Conservation (phyloP, 1,140 invertebrate genomes). For the Hormaphis cornu region DNA sequence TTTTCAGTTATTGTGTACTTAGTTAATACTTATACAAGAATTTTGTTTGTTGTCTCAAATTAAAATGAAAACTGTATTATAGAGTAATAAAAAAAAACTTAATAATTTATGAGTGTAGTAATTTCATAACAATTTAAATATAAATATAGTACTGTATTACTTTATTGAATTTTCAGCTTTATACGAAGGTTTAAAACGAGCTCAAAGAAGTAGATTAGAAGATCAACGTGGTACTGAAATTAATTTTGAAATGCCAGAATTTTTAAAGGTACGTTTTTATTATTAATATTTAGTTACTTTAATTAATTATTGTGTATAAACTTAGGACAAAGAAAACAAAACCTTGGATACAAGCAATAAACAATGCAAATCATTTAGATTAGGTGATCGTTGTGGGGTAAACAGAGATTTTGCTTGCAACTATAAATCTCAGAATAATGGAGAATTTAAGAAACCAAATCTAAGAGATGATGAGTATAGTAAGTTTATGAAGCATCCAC, state of each 20-base stretch:
- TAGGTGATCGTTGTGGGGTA: not conserved
- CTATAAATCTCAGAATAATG: slow-evolving; percentile 12
- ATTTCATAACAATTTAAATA: too few species aligned
- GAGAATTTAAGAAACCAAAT: slow-evolving; percentile 19
- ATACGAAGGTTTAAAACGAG: slow-evolving; percentile 66
- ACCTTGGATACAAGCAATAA: not conserved
- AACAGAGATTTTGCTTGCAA: not conserved
- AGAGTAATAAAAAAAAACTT: too few species aligned
- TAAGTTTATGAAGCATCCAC: slow-evolving; percentile 32
- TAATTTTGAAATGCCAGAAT: slow-evolving; percentile 69
- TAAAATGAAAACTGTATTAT: too few species aligned
- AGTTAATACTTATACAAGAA: too few species aligned
- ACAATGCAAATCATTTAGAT: slow-evolving; percentile 7
- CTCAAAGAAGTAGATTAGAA: slow-evolving; percentile 62
- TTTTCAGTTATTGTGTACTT: too few species aligned
- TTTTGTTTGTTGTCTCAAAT: too few species aligned
- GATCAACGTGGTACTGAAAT: slow-evolving; percentile 74
- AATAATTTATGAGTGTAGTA: too few species aligned
- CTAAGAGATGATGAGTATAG: not conserved
- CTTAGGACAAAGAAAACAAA: slow-evolving; percentile 20
- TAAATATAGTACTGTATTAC: not conserved
- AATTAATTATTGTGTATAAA: not conserved
- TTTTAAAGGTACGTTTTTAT: slow-evolving; percentile 51
- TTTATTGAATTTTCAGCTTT: slow-evolving; percentile 44
- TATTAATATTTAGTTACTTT: not conserved